Evolutionary conservation across 2,797 vertebrate species (phyloP), one percentile per base, ranked within the genome.

Genomic region (Phoebastria nigripes): DNA sequence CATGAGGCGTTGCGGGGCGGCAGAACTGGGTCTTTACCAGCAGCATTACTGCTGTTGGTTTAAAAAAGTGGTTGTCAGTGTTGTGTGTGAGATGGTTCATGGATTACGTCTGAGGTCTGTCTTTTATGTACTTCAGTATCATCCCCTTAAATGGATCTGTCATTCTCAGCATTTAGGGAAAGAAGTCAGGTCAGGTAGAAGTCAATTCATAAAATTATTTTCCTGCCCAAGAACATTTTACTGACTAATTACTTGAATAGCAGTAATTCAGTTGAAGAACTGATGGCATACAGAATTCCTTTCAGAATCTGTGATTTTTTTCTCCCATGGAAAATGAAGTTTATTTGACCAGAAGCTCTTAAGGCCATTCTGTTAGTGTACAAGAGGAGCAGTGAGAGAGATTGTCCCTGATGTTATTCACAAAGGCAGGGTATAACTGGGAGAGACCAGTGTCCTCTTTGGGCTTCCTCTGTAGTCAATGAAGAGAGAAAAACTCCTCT

Each of bases 161-260:
- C 80, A 33, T 91, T 93, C 85, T 84, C 74, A 83, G 58, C 58
- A 0, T 82, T 77, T 69, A 86, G 25, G 56, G 51, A 76, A 80
- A 88, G 78, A 70, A 86, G 44, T 83, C 56, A 85, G 95, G 58
- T 78, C 67, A 96, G 93, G 73, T 94, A 84, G 90, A 96, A 96
- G 46, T 61, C 47, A 65, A 51, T 15, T 73, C 94, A 89, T 82
- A 49, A 74, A 44, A 26, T n/a, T 91, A 29, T 54, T 94, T 95
- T 96, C 63, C 58, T 81, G 42, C 42, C 47, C 29, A 54, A 31
- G 62, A 90, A 52, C 72, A 24, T 91, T 95, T 92, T 81, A 26
- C 24, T 3, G 2, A 24, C 39, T 71, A 22, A 44, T 66, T 72
- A 42, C 47, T 52, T 74, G 47, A 88, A 58, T 66, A 79, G 56